These are phyloP conservation scores for Apamea sordens DNA, from an alignment of 2,888 invertebrate genomes.

Conservation along the genomic window DNA sequence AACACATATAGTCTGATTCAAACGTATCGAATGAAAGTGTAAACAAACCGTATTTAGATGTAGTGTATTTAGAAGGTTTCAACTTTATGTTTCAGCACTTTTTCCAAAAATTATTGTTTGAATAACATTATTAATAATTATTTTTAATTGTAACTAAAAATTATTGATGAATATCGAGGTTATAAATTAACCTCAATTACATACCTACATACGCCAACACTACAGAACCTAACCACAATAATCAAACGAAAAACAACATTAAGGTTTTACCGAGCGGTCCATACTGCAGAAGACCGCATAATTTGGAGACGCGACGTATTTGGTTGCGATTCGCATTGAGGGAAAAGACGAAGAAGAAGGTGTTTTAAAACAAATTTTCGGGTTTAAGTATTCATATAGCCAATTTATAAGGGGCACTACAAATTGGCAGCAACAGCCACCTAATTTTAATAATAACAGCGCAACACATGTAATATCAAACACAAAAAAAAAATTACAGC, in stretches of 20 bases:
- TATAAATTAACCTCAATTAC: not conserved
- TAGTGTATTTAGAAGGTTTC: not conserved
- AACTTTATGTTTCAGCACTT: too few species aligned
- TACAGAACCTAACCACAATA: not conserved
- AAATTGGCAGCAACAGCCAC: too few species aligned
- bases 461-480: not conserved
- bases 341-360: not conserved
- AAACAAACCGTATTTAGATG: not conserved
- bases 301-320: not conserved
- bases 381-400: not conserved
- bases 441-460: not conserved
- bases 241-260: not conserved
- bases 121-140: not conserved
- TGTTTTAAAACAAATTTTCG: not conserved
- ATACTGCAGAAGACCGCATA: not conserved
- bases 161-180: too few species aligned
- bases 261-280: not conserved
- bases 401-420: too few species aligned
- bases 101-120: not conserved
- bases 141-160: too few species aligned
- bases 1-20: not conserved
- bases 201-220: not conserved
- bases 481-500: too few species aligned
- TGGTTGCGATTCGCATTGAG: not conserved
- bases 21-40: not conserved